phyloP scores from a whole-genome alignment of 2,113 vertebrate species.

The Proterorhinus semilunaris region DNA sequence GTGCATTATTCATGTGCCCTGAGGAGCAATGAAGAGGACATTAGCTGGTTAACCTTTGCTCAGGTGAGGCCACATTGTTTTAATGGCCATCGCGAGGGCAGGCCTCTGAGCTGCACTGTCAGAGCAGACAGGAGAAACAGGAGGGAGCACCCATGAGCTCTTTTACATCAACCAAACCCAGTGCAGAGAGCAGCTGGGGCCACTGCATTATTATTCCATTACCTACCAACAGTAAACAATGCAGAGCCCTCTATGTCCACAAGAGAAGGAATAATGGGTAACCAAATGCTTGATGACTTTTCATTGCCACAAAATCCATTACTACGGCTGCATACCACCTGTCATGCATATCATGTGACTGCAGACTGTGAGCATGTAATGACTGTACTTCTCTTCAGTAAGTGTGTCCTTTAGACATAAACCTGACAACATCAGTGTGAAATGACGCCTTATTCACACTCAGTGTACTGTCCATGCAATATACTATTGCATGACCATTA shows the following conservation, averaged over 20 bases:
- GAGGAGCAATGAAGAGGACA: constrained; percentile 63
- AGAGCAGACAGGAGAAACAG: constrained; percentile 18
- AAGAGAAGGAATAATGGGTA: constrained; percentile 66
- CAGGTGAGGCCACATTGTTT: constrained; percentile 76
- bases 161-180: constrained; percentile 55
- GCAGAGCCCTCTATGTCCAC: constrained; percentile 54
- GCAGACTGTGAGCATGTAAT: constrained; percentile 42
- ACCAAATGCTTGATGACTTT: constrained; percentile 56
- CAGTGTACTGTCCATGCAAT: not conserved
- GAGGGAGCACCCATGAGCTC: constrained; percentile 35
- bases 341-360: constrained; percentile 46
- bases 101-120: constrained; percentile 38
- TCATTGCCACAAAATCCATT: constrained; percentile 48
- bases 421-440: constrained; percentile 30
- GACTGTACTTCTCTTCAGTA: constrained; percentile 44
- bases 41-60: constrained; percentile 75
- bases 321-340: constrained; percentile 48
- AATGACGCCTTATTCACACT: not conserved
- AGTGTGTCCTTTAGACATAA: constrained; percentile 40
- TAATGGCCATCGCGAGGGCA: constrained; percentile 64
- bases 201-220: constrained; percentile 69
- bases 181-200: constrained; percentile 60
- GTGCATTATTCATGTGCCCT: constrained; percentile 77
- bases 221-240: constrained; percentile 62
- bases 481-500: not conserved